Evolutionary conservation across 2,888 invertebrate species (phyloP), one percentile per base, ranked within the genome.

Genomic region (Artemia sinica): DNA sequence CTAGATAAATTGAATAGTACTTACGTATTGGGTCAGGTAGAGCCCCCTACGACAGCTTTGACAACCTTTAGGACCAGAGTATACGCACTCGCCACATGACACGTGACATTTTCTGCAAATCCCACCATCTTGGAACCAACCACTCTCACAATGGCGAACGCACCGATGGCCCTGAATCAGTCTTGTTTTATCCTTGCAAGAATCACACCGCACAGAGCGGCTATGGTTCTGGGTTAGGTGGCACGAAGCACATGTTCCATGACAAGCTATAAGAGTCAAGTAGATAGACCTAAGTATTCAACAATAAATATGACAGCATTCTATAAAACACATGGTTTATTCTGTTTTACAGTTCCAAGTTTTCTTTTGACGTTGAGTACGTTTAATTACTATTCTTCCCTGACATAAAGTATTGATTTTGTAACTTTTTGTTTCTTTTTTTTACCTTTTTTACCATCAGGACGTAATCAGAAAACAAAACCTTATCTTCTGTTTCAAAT

Each of bases 111-210:
- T 58, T 28, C 10, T 58, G 28, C 63, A 58, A n/a, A 28, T 18
- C 14, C 28, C 11, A 58, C 63, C 63, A 58, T 58, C 63, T 28
- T 58, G 63, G 11, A 58, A 58, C 63, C 63, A 58, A 28, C 63
- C 63, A 58, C 63, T 58, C n/a, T 58, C 63, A 10, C 63, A 58
- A n/a, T 58, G 63, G n/a, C 63, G n/a, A n/a, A 58, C 63, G 9
- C 63, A 58, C 8, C 63, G 12, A 58, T 58, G 12, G 28, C 63
- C 63, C 63, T 58, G 63, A 58, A 58, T 28, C 63, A 58, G 63
- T 28, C 63, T 58, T 8, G 63, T 58, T n/a, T 28, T n/a, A 58
- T 58, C 63, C 11, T 58, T 58, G 10, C 63, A 58, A 28, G 63
- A 18, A 58, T 58, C 63, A 11, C 63, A 58, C 28, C 63, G 63